phyloP scores from a whole-genome alignment of 2,797 vertebrate species.

The Peromyscus aztecus region DNA sequence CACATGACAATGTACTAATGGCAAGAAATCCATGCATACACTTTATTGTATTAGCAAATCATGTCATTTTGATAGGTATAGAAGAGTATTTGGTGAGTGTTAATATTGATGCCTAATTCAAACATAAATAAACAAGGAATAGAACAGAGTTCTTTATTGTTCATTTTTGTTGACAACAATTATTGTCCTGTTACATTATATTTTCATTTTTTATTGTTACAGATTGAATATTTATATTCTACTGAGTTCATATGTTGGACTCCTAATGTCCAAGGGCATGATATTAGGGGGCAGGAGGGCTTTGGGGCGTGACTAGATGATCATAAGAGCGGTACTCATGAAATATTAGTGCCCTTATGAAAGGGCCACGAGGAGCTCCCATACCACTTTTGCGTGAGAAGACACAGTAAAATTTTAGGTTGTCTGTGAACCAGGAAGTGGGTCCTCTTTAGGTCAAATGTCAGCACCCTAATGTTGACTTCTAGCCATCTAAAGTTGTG shows the following conservation, averaged over 20 bases:
- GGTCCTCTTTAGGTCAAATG: background rate
- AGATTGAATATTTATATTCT: background rate
- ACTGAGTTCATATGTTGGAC: background rate
- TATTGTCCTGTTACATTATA: slow-evolving; percentile 19
- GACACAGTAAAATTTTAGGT: background rate
- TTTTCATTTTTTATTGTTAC: background rate
- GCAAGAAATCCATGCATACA: background rate
- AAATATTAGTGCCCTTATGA: background rate
- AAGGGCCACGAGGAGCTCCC: background rate
- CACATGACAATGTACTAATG: background rate
- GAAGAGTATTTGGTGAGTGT: background rate
- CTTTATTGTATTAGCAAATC: background rate
- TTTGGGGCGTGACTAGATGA: background rate
- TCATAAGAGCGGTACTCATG: background rate
- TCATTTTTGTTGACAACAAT: background rate
- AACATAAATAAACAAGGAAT: background rate
- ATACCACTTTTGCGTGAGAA: background rate
- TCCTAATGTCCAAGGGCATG: background rate
- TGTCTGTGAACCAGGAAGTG: background rate
- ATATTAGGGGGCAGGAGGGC: background rate
- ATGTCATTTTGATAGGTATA: background rate
- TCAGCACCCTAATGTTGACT: background rate
- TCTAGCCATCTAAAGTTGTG: background rate
- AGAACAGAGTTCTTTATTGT: background rate
- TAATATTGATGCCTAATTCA: slow-evolving; percentile 24